phyloP scores from a whole-genome alignment of 2,888 invertebrate genomes.

The Cremastinae sp. region DNA sequence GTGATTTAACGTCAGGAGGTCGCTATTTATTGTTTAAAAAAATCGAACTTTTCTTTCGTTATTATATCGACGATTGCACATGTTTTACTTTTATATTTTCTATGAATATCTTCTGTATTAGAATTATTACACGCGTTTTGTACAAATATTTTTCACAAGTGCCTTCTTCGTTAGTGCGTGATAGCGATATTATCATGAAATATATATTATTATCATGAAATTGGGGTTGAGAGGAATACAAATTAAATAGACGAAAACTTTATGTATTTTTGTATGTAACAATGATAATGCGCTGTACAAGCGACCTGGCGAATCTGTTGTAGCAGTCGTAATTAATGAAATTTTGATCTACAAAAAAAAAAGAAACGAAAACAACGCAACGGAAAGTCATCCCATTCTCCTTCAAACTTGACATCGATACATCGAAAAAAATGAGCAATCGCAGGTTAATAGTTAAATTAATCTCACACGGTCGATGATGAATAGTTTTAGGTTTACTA shows the following conservation, averaged over 20 bases:
- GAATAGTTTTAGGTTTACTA: slow-evolving; percentile 58
- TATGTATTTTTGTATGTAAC: slow-evolving; percentile 20
- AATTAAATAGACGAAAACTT: slow-evolving; percentile 56
- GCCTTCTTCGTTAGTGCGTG: slow-evolving; percentile 53
- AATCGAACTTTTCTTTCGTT: too few species aligned
- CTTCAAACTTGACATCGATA: background rate
- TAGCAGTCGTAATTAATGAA: background rate
- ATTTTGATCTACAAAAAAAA: background rate
- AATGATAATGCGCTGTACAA: slow-evolving; percentile 8
- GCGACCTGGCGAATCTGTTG: background rate
- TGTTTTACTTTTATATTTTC: too few species aligned
- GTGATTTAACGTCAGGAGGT: too few species aligned
- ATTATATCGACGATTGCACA: too few species aligned
- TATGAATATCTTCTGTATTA: too few species aligned
- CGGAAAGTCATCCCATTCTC: background rate
- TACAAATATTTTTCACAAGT: slow-evolving; percentile 52
- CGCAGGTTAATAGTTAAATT: slow-evolving; percentile 1
- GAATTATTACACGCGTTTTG: slow-evolving; percentile 62
- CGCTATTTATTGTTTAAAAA: too few species aligned
- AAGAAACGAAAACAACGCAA: too few species aligned
- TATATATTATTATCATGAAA: slow-evolving; percentile 63
- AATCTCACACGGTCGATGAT: background rate
- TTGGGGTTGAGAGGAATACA: slow-evolving; percentile 60
- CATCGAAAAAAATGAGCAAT: slow-evolving; percentile 6
- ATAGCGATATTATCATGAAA: slow-evolving; percentile 64